Conservation (phyloP, 2,113 vertebrate genomes). For the Arvicanthis niloticus region DNA sequence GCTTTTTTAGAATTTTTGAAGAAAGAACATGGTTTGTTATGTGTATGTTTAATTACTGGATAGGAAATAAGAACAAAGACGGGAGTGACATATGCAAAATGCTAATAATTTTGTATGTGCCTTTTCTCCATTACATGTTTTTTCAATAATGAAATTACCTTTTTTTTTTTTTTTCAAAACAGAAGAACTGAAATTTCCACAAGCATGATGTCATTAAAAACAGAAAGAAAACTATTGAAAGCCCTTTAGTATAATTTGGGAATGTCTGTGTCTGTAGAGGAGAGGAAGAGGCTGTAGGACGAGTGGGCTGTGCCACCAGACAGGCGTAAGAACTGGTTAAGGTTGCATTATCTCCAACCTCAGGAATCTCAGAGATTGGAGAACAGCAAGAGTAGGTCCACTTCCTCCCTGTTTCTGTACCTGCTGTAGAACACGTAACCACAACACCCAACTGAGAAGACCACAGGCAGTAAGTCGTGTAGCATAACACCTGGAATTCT, state of each 20-base stretch:
- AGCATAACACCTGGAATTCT: no score
- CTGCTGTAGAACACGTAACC: no score
- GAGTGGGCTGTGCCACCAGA: no score
- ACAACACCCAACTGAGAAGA: no score
- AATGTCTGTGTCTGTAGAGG: not conserved
- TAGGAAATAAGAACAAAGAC: not conserved
- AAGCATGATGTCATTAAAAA: not conserved
- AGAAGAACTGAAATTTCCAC: not conserved
- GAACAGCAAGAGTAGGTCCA: no score
- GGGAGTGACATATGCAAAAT: not conserved
- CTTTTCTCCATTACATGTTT: not conserved
- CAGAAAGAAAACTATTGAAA: not conserved
- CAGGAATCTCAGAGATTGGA: no score
- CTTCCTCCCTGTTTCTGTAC: no score
- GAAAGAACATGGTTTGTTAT: not conserved
- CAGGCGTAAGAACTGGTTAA: no score
- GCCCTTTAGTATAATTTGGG: not conserved
- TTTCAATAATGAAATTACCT: not conserved
- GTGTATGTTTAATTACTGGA: not conserved
- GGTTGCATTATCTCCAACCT: no score
- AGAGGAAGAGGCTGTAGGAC: not conserved
- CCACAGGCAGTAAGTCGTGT: no score
- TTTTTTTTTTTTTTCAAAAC: constrained; percentile 58
- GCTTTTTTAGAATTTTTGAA: not conserved
- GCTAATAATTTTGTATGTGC: not conserved